Evolutionary conservation across 2,888 invertebrate genomes (phyloP).

Genomic region (Argyresthia goedartella): DNA sequence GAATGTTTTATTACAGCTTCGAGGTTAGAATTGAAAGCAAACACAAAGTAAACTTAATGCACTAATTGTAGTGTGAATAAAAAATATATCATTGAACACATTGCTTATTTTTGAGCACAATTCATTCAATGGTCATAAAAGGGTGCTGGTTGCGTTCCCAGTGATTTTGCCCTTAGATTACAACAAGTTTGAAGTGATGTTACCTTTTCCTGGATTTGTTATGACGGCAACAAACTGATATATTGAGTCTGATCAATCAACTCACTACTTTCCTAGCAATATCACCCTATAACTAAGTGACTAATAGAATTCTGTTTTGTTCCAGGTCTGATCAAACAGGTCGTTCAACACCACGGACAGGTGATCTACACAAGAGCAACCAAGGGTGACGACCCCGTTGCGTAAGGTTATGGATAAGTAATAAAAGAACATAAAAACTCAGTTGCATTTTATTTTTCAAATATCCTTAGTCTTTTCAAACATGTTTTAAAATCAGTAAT

Average conservation of each 20-base stretch:
- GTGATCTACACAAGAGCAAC: slow-evolving; percentile 97
- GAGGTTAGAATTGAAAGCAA: no score
- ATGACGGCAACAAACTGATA: slow-evolving; percentile 68
- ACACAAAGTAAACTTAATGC: no score
- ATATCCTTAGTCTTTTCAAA: background rate
- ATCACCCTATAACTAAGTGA: background rate
- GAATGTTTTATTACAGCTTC: no score
- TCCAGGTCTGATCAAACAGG: slow-evolving; percentile 92
- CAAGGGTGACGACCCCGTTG: slow-evolving; percentile 90
- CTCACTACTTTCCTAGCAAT: background rate
- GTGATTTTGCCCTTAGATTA: background rate
- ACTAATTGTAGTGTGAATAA: no score
- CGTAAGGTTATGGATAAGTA: slow-evolving; percentile 71
- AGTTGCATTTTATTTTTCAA: slow-evolving; percentile 12
- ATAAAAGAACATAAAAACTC: slow-evolving; percentile 36
- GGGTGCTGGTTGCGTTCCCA: background rate
- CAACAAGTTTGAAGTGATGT: slow-evolving; percentile 12
- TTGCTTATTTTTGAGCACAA: no score
- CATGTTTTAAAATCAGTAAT: background rate
- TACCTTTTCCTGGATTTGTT: slow-evolving; percentile 36
- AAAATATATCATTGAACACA: no score
- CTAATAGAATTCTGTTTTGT: slow-evolving; percentile 14
- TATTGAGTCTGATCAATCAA: slow-evolving; percentile 72
- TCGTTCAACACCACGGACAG: slow-evolving; percentile 96
- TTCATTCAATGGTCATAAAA: no score